Conservation (phyloP, 1,140 invertebrate genomes). For the Atta cephalotes region DNA sequence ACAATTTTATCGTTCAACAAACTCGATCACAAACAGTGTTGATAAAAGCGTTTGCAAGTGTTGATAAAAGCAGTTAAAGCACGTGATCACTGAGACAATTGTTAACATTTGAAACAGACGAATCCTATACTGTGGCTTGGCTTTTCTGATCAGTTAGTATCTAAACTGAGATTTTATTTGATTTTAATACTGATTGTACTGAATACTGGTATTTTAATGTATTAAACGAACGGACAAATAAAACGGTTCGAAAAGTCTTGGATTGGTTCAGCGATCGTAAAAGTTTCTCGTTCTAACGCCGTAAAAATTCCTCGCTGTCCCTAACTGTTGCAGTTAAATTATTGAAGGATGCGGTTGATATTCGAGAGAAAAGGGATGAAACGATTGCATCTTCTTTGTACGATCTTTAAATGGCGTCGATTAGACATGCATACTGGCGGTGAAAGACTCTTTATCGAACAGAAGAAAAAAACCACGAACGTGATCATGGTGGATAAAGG, state of each 20-base stretch:
- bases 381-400: slow-evolving; percentile 13
- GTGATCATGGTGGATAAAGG: slow-evolving; percentile 77
- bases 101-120: not conserved
- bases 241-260: not conserved
- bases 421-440: not conserved
- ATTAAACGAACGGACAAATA: not conserved
- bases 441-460: slow-evolving; percentile 66
- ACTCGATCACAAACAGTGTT: slow-evolving; percentile 64
- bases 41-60: slow-evolving; percentile 78
- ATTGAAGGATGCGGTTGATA: not conserved
- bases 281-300: not conserved
- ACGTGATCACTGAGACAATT: not conserved
- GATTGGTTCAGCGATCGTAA: slow-evolving; percentile 7
- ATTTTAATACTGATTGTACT: not conserved
- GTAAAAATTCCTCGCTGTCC: not conserved
- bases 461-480: slow-evolving; percentile 74
- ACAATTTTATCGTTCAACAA: slow-evolving; percentile 36
- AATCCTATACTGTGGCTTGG: not conserved
- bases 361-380: not conserved
- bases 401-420: not conserved
- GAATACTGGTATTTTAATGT: not conserved
- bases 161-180: not conserved
- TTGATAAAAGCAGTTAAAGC: not conserved
- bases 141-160: not conserved
- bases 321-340: not conserved